Evolutionary conservation across 2,113 vertebrate genomes (phyloP).

Genomic region (Alectura lathami): DNA sequence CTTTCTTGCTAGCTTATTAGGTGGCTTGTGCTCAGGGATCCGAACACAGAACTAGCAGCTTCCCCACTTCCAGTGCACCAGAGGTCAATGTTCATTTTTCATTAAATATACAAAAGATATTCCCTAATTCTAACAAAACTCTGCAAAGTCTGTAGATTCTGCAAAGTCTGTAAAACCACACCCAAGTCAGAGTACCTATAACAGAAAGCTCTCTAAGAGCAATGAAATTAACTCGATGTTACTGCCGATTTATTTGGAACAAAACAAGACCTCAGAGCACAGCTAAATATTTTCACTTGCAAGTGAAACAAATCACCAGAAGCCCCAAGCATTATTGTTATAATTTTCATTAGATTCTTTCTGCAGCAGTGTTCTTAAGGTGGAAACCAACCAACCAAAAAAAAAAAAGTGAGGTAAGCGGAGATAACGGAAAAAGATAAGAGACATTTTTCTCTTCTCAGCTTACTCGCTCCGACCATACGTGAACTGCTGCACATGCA

Average conservation of each 20-base stretch:
- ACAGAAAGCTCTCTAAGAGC: neutral
- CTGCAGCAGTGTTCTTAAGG: neutral
- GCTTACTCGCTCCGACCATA: neutral
- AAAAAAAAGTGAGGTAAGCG: slow-evolving; percentile 14
- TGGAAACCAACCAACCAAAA: neutral
- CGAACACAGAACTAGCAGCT: neutral
- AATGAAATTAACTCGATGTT: neutral
- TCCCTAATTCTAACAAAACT: neutral
- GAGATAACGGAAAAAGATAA: slow-evolving; percentile 57
- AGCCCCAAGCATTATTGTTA: neutral
- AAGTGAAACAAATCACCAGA: neutral
- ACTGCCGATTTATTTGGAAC: neutral
- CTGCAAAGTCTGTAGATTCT: neutral
- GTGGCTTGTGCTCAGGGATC: neutral
- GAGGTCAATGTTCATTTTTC: accelerated
- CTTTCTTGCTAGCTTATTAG: neutral
- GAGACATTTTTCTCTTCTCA: neutral
- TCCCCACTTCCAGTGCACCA: accelerated
- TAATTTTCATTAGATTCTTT: neutral
- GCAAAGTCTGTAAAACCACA: neutral
- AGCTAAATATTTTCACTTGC: neutral
- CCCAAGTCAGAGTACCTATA: neutral
- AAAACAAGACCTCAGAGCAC: neutral
- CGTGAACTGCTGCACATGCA: neutral
- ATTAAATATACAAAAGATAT: neutral